A percentile compares a stretch with the other conserved stretches of the same genome.
phyloP scores from a whole-genome alignment of 2,888 invertebrate genomes.

The Crepidodera aurea region DNA sequence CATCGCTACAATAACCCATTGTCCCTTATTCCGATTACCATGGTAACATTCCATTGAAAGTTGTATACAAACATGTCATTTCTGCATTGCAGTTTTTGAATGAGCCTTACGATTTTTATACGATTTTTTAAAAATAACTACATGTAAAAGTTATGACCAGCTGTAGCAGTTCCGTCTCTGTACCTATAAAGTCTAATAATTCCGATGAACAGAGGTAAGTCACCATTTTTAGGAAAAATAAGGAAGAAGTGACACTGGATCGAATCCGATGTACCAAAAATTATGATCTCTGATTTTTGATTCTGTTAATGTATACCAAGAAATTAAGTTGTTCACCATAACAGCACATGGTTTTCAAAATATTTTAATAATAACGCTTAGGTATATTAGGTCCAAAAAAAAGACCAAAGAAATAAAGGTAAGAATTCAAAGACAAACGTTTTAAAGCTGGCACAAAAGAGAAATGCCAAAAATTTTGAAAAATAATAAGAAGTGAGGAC shows the following conservation, averaged over 20 bases:
- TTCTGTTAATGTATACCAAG: too few species aligned
- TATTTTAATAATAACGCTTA: too few species aligned
- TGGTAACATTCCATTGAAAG: conserved; percentile 45
- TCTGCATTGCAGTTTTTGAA: conserved; percentile 55
- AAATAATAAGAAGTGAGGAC: too few species aligned
- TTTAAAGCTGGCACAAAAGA: too few species aligned
- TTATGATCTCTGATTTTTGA: too few species aligned
- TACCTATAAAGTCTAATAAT: conserved; percentile 40
- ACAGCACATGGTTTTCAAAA: too few species aligned
- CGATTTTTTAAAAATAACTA: conserved; percentile 34
- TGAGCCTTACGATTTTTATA: conserved; percentile 42
- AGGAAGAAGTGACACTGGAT: not conserved
- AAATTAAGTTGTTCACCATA: too few species aligned
- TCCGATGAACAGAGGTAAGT: conserved; percentile 46
- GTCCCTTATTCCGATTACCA: conserved; percentile 39
- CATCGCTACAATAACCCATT: conserved; percentile 14
- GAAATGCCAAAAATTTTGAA: too few species aligned
- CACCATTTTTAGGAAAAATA: not conserved
- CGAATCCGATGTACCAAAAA: too few species aligned
- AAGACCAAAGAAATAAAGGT: too few species aligned
- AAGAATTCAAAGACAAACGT: too few species aligned
- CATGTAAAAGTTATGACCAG: conserved; percentile 43
- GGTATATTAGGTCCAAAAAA: too few species aligned
- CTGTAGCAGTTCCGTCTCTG: conserved; percentile 46
- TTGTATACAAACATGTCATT: conserved; percentile 56